Percentiles rank a stretch among this genome's conserved stretches.
Conservation (phyloP, 2,797 vertebrate species). For the Meriones psammophilus region DNA sequence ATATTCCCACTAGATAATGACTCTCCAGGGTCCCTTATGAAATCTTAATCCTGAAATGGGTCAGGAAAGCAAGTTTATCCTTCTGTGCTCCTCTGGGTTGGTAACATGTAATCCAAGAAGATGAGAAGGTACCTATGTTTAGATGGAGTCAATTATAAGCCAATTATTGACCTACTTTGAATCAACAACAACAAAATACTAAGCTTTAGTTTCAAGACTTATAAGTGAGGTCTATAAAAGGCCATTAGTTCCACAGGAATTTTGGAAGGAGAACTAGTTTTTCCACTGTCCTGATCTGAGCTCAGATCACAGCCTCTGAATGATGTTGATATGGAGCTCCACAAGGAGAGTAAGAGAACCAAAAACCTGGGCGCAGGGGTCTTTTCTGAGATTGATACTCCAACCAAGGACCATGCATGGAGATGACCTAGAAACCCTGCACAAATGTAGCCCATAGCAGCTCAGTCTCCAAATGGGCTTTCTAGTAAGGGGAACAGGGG, state of each 20-base stretch:
- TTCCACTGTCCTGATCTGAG: neutral
- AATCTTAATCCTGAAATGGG: neutral
- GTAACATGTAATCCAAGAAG: neutral
- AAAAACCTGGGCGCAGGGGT: too few species aligned
- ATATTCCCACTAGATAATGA: neutral
- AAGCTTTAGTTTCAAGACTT: neutral
- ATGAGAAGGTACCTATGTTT: neutral
- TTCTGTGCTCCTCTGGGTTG: neutral
- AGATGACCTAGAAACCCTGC: too few species aligned
- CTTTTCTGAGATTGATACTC: too few species aligned
- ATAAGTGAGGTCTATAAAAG: neutral
- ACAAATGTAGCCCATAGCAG: too few species aligned
- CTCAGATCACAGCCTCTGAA: neutral
- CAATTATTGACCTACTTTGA: neutral
- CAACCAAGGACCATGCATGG: too few species aligned
- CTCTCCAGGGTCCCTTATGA: neutral
- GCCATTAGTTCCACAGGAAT: neutral
- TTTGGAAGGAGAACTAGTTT: neutral
- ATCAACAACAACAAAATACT: neutral
- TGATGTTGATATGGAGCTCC: neutral
- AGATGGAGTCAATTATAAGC: neutral
- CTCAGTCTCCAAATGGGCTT: too few species aligned
- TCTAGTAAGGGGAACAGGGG: too few species aligned
- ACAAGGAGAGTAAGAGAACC: too few species aligned
- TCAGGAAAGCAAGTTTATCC: neutral